Percentiles rank a stretch among this genome's conserved stretches.
phyloP scores from a whole-genome alignment of 2,888 invertebrate genomes.

The Melipona beecheii region DNA sequence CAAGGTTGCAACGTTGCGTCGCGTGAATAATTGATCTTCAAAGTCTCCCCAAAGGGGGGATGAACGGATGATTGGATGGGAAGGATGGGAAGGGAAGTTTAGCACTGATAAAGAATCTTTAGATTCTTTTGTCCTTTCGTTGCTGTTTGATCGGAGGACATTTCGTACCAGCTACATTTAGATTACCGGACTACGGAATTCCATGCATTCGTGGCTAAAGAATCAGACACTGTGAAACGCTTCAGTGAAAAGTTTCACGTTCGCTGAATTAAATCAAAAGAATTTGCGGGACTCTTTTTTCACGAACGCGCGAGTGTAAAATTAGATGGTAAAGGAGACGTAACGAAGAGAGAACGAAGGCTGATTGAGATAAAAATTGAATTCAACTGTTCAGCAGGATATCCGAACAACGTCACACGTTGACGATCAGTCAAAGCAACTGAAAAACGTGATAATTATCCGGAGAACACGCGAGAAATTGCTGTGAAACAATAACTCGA shows the following conservation, averaged over 20 bases:
- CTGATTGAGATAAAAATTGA: neutral
- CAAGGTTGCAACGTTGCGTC: neutral
- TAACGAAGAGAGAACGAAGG: neutral
- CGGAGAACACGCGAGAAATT: neutral
- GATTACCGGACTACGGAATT: neutral
- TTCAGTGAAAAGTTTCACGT: neutral
- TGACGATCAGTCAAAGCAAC: neutral
- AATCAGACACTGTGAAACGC: neutral
- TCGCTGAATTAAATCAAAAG: slow-evolving; percentile 14
- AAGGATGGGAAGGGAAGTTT: neutral
- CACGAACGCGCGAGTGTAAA: neutral
- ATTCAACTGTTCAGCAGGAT: neutral
- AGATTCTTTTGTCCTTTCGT: neutral
- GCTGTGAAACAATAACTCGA: too few relatives aligned
- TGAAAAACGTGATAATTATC: neutral
- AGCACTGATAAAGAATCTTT: neutral
- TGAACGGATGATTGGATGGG: neutral
- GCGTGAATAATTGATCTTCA: slow-evolving; percentile 23
- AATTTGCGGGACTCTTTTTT: slow-evolving; percentile 5
- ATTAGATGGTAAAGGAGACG: neutral
- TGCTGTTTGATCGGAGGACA: too few relatives aligned
- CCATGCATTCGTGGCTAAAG: neutral
- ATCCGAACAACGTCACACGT: too few relatives aligned
- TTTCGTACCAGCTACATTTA: neutral
- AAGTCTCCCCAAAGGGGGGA: neutral